phyloP scores from a whole-genome alignment of 2,797 vertebrate species.

The Malacoctenus gilli region DNA sequence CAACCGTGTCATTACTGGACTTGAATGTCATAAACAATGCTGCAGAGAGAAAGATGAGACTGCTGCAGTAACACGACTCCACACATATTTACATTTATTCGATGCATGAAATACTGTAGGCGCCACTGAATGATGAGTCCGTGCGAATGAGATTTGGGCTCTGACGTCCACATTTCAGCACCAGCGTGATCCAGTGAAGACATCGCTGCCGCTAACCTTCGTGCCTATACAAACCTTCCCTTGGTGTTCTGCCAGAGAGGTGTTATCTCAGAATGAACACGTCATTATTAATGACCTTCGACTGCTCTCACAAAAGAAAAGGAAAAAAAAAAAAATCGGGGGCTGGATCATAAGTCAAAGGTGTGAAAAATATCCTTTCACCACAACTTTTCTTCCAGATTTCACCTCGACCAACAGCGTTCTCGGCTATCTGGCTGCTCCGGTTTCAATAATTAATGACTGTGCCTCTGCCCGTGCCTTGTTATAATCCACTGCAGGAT shows the following conservation, averaged over 20 bases:
- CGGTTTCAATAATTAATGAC: constrained; percentile 63
- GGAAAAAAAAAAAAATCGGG: neutral
- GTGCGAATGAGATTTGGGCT: constrained; percentile 31
- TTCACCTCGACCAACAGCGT: constrained; percentile 26
- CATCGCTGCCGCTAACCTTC: constrained; percentile 4
- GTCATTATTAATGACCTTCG: constrained; percentile 16
- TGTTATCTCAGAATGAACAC: constrained; percentile 16
- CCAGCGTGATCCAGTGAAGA: constrained; percentile 16
- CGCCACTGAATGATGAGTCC: constrained; percentile 17
- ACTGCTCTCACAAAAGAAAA: neutral
- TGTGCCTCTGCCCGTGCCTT: constrained; percentile 27
- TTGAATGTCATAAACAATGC: constrained; percentile 14
- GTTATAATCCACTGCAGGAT: constrained; percentile 48
- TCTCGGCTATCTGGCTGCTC: constrained; percentile 37
- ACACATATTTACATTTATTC: constrained; percentile 45
- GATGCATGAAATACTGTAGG: constrained; percentile 14
- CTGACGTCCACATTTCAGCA: constrained; percentile 16
- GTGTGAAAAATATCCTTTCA: constrained; percentile 23
- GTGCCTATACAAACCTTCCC: too few species aligned
- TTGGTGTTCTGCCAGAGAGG: constrained; percentile 3
- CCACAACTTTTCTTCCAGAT: constrained; percentile 22
- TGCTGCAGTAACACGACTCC: constrained; percentile 27
- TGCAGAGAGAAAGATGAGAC: neutral
- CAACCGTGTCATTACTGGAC: constrained; percentile 1
- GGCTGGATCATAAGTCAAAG: neutral